phyloP scores from a whole-genome alignment of 1,140 invertebrate species.

The Cyphomyrmex costatus region DNA sequence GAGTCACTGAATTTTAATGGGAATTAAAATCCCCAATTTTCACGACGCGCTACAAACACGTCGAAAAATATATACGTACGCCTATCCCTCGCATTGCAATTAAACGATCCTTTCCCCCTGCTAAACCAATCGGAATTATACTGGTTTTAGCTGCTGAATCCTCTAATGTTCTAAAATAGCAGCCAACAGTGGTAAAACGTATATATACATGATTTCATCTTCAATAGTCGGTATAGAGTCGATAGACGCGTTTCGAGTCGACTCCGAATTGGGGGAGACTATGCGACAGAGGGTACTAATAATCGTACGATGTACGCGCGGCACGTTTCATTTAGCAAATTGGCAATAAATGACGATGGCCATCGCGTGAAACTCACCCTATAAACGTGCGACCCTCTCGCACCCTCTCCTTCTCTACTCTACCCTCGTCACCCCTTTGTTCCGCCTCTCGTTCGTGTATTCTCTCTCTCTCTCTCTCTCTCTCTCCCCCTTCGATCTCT shows the following conservation, averaged over 20 bases:
- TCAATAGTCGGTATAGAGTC: slow-evolving; percentile 20
- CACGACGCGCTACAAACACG: neutral
- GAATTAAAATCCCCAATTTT: slow-evolving; percentile 29
- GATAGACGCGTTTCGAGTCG: slow-evolving; percentile 37
- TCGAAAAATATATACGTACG: neutral
- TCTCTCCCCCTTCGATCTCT: slow-evolving; percentile 47
- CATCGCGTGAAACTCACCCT: slow-evolving; percentile 80
- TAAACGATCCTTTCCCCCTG: neutral
- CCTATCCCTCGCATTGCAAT: neutral
- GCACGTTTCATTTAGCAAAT: slow-evolving; percentile 87
- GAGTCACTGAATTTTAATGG: slow-evolving; percentile 11
- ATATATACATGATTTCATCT: slow-evolving; percentile 30
- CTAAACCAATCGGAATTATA: neutral
- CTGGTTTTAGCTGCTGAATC: neutral
- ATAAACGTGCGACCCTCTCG: slow-evolving; percentile 73
- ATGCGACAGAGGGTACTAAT: slow-evolving; percentile 75
- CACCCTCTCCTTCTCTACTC: slow-evolving; percentile 28
- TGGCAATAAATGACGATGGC: slow-evolving; percentile 86
- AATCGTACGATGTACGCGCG: slow-evolving; percentile 78
- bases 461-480: slow-evolving; percentile 1
- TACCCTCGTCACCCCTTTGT: slow-evolving; percentile 44
- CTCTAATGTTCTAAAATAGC: neutral
- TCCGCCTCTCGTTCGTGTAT: neutral
- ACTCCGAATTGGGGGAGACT: slow-evolving; percentile 45
- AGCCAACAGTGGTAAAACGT: slow-evolving; percentile 17